Evolutionary conservation across 2,113 vertebrate species (phyloP), one percentile per base, ranked within the genome.

Genomic region (Leucosticte australis): DNA sequence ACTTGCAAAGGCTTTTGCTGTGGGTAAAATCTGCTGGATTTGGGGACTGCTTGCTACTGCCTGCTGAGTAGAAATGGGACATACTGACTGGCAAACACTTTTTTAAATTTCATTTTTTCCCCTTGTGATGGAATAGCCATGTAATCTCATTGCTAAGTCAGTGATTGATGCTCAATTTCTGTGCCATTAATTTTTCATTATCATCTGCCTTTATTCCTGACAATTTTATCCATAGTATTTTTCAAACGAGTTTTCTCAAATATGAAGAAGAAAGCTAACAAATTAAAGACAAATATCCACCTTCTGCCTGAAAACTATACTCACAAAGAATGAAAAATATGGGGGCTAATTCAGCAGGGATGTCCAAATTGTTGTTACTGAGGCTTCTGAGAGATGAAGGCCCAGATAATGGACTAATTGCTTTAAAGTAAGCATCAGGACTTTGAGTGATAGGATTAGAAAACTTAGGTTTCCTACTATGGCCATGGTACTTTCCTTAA

Each of bases 391-490:
- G 71, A 77, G 79, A 64, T 86, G 64, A 86, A 95, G 68, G 60
- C 46, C 55, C 59, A 70, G 71, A 63, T 95, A 93, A 93, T 83
- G 68, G 90, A 70, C 67, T 95, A 95, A 95, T 80, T 95, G 85
- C 79, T 88, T 92, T 90, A 63, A 78, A 94, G 87, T n/a, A 60
- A 92, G 46, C 71, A 81, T 69, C 70, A 16, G 0, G 0, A 76
- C 67, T 76, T 76, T 60, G 82, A 95, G 35, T 50, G 46, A 44
- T 65, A 69, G 33, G 46, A 77, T 95, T 91, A 80, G 62, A 74
- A 95, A 94, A 93, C 3, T 70, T 86, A 41, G 5, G n/a, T 94
- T 85, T 92, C 35, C 76, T 75, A 28, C 75, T 64, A 33, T 28
- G 71, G 70, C 67, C 46, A 6, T 15, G 23, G 42, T 83, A 44